Conservation (phyloP, 2,113 vertebrate genomes). For the Paracanthobrama guichenoti region DNA sequence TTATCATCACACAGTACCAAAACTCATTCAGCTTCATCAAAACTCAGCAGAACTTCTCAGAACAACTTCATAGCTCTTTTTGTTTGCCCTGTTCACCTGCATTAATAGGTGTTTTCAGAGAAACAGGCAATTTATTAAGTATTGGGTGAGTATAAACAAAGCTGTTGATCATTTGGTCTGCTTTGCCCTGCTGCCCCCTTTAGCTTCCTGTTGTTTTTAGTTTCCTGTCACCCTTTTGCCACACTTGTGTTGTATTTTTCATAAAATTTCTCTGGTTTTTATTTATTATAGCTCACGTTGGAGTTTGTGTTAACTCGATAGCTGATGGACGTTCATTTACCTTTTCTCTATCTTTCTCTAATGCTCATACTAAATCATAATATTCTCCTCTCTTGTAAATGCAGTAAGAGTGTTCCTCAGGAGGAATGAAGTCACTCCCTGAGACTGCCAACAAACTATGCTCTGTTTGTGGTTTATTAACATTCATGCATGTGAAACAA, state of each 20-base stretch:
- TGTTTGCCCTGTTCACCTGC: not conserved
- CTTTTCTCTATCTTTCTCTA: not conserved
- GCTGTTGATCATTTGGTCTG: not conserved
- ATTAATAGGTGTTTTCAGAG: not conserved
- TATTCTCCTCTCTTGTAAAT: not conserved
- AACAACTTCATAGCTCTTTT: not conserved
- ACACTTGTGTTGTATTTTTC: not conserved
- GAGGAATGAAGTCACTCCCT: not conserved
- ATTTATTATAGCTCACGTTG: not conserved
- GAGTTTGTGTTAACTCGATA: not conserved
- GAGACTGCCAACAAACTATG: not conserved
- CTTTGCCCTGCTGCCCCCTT: constrained; percentile 7
- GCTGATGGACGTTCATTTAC: not conserved
- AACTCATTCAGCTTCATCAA: not conserved
- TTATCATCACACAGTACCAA: not conserved
- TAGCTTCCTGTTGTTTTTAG: constrained; percentile 10
- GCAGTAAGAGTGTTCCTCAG: not conserved
- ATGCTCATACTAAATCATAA: not conserved
- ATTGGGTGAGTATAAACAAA: not conserved
- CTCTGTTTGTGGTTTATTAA: not conserved
- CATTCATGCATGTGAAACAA: not conserved
- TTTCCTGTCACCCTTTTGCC: not conserved
- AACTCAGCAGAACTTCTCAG: not conserved
- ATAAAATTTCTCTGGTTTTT: not conserved
- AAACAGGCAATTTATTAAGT: not conserved